Base-by-base conservation (phyloP, 2,888 invertebrate genomes). In the Alitta virens region DNA sequence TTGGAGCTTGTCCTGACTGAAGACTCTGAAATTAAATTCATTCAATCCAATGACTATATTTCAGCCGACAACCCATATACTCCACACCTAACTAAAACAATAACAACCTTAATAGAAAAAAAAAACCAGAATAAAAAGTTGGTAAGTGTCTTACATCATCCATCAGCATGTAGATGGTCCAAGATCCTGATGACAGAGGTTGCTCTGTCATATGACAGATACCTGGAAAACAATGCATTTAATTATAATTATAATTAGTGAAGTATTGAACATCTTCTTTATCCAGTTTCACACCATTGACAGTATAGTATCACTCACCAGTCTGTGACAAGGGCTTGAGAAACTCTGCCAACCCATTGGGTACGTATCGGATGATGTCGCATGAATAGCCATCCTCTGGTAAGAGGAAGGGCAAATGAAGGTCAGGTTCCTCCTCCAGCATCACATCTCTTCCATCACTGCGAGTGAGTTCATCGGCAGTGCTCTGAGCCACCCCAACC, bases 331-430 rank as follows among this genome's bases (percentile, higher is more conserved):
- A 65, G n/a, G 79, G 78, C 14, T 74, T 75, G 12, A 81, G 69
- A 66, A 78, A 81, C 60, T 82, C 81, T 0, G 74, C 74, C 52
- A 82, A 68, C 3, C 80, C 95, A 60, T 82, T 78, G 38, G 97
- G 97, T 63, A 98, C 91, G 52, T 96, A 96, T 65, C 91, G 86
- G 57, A 94, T 92, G 62, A 95, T 93, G 83, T 98, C 97, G 78
- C 94, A 95, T 78, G 95, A 95, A 84, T 95, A 97, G 23, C 96
- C 98, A 83, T 99, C 98, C 78, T 97, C 96, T 0, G 99, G 98
- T 62, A 98, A 87, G 54, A 99, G 85, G 71, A 99, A 89, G 0
- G 94, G 94, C 61, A 97, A 86, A 74, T 92, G 91, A 49, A 98
- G 86, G 65, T 86, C 84, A 74, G 91, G 90, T 33, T 90, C 89